Conservation (phyloP, 2,888 invertebrate species). For the Xylota sylvarum region DNA sequence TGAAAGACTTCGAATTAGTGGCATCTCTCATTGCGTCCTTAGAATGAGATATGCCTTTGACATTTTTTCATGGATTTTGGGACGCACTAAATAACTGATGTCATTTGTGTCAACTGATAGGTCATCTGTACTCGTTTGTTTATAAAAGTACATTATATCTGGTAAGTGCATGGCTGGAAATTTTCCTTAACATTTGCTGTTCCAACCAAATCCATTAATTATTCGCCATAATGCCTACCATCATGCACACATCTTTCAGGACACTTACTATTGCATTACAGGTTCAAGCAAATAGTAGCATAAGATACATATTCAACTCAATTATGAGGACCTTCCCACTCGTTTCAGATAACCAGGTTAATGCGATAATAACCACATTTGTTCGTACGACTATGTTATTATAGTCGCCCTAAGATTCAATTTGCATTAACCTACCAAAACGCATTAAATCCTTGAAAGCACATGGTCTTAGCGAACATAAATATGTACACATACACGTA, state of each 20-base stretch:
- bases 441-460: conserved; percentile 32
- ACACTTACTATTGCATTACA: neutral
- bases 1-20: too few relatives aligned
- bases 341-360: neutral
- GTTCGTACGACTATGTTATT: conserved; percentile 14
- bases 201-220: neutral
- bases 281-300: neutral
- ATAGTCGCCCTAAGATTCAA: conserved; percentile 42
- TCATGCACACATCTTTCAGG: neutral
- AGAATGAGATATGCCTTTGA: too few relatives aligned
- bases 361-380: neutral
- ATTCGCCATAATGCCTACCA: neutral
- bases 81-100: too few relatives aligned
- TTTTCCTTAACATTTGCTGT: too few relatives aligned
- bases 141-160: too few relatives aligned
- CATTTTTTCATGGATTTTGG: too few relatives aligned
- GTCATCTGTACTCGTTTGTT: too few relatives aligned
- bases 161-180: too few relatives aligned
- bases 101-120: too few relatives aligned
- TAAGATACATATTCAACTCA: neutral
- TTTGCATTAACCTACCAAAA: conserved; percentile 56
- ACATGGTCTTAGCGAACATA: conserved; percentile 20
- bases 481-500: neutral
- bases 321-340: neutral
- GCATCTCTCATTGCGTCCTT: too few relatives aligned